A percentile compares a stretch with the other conserved stretches of the same genome.
These are phyloP conservation scores for Sinotaia quadrata DNA, from an alignment of 2,888 invertebrate genomes.

Conservation along the genomic window DNA sequence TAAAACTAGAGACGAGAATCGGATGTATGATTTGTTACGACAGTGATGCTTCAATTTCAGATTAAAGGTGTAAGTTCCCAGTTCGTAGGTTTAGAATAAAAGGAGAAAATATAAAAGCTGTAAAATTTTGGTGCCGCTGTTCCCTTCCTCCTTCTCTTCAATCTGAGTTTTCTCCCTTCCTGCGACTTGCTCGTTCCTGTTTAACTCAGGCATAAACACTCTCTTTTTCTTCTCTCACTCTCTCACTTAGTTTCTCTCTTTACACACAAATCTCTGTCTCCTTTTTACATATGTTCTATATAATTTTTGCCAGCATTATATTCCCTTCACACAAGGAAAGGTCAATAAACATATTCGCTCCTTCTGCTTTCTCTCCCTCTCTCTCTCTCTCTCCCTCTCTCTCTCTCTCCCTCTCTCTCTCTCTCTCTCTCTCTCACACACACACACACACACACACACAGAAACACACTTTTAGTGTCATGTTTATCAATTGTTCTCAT, in stretches of 20 bases:
- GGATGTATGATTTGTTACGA: too few species aligned
- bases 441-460: too few species aligned
- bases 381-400: background rate
- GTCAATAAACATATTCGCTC: background rate
- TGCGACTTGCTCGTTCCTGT: too few species aligned
- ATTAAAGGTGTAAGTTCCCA: too few species aligned
- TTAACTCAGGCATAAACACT: too few species aligned
- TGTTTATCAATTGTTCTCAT: constrained; percentile 6
- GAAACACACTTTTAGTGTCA: background rate
- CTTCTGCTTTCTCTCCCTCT: background rate
- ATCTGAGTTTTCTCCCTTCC: too few species aligned
- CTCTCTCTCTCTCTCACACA: constrained; percentile 14
- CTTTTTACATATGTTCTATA: background rate
- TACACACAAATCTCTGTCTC: background rate
- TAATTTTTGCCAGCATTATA: background rate
- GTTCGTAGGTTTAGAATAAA: too few species aligned
- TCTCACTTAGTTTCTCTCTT: constrained; percentile 8
- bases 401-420: constrained; percentile 7
- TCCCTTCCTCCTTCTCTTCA: too few species aligned
- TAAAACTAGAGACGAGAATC: too few species aligned
- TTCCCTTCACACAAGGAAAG: background rate
- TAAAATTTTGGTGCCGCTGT: too few species aligned
- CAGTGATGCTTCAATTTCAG: too few species aligned
- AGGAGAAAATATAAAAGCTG: too few species aligned
- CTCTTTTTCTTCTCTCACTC: background rate